Evolutionary conservation across 2,888 invertebrate genomes (phyloP).

Genomic region (Calameuta pallipes): DNA sequence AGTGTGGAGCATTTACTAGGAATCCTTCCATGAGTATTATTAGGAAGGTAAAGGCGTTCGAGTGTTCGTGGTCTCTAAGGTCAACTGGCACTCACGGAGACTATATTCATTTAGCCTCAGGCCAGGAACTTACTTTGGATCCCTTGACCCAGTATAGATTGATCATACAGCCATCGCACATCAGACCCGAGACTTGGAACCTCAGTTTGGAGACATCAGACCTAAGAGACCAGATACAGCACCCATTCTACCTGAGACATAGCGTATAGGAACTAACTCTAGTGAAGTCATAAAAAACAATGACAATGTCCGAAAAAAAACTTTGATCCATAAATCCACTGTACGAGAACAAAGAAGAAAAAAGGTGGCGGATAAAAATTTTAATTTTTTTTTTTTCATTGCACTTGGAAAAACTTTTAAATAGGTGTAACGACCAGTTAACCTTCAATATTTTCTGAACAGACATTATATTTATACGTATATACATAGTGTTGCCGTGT

Average conservation of each 20-base stretch:
- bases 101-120: background rate
- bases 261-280: background rate
- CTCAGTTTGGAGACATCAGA: background rate
- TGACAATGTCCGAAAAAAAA: background rate
- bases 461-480: background rate
- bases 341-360: background rate
- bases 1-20: background rate
- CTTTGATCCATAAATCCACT: background rate
- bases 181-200: background rate
- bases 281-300: background rate
- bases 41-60: background rate
- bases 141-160: slow-evolving; percentile 5
- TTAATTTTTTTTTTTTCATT: background rate
- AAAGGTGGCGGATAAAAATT: background rate
- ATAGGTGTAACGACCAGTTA: background rate
- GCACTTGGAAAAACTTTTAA: background rate
- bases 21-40: background rate
- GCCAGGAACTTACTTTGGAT: slow-evolving; percentile 3
- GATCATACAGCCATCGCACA: background rate
- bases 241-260: background rate
- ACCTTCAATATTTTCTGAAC: background rate
- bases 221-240: background rate
- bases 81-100: background rate
- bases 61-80: background rate
- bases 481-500: background rate